A percentile compares a stretch with the other conserved stretches of the same genome.
These are phyloP conservation scores for Marasmarcha lunaedactyla DNA, from an alignment of 2,888 invertebrate species.

Conservation along the genomic window DNA sequence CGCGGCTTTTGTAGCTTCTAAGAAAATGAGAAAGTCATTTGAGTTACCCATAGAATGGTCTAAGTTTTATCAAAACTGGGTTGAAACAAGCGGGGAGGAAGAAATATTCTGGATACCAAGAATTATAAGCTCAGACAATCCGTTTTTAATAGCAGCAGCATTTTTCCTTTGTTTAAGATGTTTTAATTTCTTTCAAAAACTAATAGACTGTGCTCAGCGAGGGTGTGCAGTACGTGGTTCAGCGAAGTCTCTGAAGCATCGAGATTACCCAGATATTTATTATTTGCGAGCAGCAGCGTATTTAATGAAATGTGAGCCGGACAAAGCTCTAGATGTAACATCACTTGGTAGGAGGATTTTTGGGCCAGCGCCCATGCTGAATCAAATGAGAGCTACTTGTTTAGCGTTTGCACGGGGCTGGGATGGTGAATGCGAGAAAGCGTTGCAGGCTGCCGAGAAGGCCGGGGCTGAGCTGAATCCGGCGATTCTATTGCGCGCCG, in stretches of 20 bases:
- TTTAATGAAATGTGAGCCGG: constrained; percentile 28
- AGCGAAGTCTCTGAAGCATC: constrained; percentile 16
- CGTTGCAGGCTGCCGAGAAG: constrained; percentile 34
- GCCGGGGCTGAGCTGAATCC: constrained; percentile 35
- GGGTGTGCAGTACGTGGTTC: constrained; percentile 37
- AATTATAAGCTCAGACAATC: constrained; percentile 28
- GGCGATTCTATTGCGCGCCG: constrained; percentile 35
- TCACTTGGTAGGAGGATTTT: constrained; percentile 29
- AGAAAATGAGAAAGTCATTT: constrained; percentile 49
- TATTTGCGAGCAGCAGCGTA: constrained; percentile 43
- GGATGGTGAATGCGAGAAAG: constrained; percentile 38
- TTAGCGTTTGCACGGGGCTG: constrained; percentile 29
- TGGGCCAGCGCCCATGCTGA: constrained; percentile 42
- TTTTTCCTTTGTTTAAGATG: constrained; percentile 56
- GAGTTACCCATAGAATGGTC: constrained; percentile 42
- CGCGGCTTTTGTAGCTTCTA: constrained; percentile 44
- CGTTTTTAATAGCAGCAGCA: constrained; percentile 47
- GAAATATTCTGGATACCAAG: constrained; percentile 47
- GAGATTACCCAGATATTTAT: constrained; percentile 27
- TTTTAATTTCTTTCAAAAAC: constrained; percentile 35
- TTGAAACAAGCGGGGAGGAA: constrained; percentile 46
- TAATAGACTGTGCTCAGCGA: constrained; percentile 36
- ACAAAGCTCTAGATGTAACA: constrained; percentile 30
- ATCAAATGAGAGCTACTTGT: constrained; percentile 43
- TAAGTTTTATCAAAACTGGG: constrained; percentile 38